Base-by-base conservation (phyloP, 2,888 invertebrate genomes). In the Troides aeacus region DNA sequence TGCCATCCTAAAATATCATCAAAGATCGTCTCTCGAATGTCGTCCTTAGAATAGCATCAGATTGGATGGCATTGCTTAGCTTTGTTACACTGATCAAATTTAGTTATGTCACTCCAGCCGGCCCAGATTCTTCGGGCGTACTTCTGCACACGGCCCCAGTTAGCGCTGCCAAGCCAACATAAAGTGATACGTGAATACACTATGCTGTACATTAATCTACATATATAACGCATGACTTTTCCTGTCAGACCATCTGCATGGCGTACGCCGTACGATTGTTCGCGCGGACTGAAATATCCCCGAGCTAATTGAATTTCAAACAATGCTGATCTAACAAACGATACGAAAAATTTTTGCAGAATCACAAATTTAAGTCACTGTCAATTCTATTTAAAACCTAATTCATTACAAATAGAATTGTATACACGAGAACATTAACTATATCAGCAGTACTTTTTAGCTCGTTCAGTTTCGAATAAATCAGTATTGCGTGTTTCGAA, bases 81-180 rank as follows among this genome's bases (percentile, higher is more conserved):
- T 88, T 88, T 90, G 89, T 90, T 87, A 81, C 84, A 79, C 81
- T 78, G 87, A 89, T 91, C 89, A 89, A 90, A 92, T 90, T 90
- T 92, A 92, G 90, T 91, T 88, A 86, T 91, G 92, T 91, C 91
- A 90, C 89, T 92, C 92, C 92, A 92, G 92, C 77, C 90, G 92
- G 82, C 90, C 90, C 88, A 90, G 88, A 90, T 92, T 89, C 89
- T 79, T 82, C 78, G 81, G 80, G 82, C 87, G 85, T 81, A 86
- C 86, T 85, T 87, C 83, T 92, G 92, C 92, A 85, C 92, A 92
- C 92, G 92, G 92, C 92, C 84, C 92, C 84, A 87, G 78, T 75
- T 79, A 75, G 68, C 84, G 89, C 79, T 91, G 92, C 92, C 92
- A 91, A 91, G 81, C 82, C 82, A 78, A 84, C 82, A 84, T 78